These are phyloP conservation scores for Magallana nippona DNA, from an alignment of 2,888 invertebrate species.

Conservation along the genomic window DNA sequence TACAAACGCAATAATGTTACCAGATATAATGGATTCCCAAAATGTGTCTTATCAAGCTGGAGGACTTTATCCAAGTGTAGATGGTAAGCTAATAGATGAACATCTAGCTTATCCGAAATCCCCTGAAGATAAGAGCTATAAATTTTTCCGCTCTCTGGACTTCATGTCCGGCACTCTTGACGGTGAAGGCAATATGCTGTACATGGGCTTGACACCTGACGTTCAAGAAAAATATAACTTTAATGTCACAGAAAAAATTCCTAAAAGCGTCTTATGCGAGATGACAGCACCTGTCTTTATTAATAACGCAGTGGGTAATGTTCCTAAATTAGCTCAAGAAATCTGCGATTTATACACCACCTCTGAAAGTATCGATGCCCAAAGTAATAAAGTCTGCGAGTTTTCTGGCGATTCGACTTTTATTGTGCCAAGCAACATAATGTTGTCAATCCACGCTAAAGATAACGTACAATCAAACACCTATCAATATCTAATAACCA, in stretches of 20 bases:
- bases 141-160: slow-evolving; percentile 28
- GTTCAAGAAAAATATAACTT: slow-evolving; percentile 23
- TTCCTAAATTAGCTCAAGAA: background rate
- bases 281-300: background rate
- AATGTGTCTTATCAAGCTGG: background rate
- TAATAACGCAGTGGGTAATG: background rate
- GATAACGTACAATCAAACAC: background rate
- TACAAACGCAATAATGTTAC: background rate
- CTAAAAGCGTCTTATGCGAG: background rate
- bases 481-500: background rate
- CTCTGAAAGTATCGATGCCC: background rate
- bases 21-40: background rate
- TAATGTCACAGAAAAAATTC: background rate
- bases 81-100: background rate
- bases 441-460: slow-evolving; percentile 3
- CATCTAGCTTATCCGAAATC: background rate
- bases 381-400: slow-evolving; percentile 16
- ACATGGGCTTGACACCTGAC: background rate
- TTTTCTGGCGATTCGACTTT: background rate
- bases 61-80: background rate
- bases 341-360: background rate
- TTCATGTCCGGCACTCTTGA: background rate
- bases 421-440: background rate
- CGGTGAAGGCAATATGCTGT: slow-evolving; percentile 20
- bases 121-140: background rate